Conservation (phyloP, 2,797 vertebrate genomes). For the Orientallactaga sibirica region DNA sequence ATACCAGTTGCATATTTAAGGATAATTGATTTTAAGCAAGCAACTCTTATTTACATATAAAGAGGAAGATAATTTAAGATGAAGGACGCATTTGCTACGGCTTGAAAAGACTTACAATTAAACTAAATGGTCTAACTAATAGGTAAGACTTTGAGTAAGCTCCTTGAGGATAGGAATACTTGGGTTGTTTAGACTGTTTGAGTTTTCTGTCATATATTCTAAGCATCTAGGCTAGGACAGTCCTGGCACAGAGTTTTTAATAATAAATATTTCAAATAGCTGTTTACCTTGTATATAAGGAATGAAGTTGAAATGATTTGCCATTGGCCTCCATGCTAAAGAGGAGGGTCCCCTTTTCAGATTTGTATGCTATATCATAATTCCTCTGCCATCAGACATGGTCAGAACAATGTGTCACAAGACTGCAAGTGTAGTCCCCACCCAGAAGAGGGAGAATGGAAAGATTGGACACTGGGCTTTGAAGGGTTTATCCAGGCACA, state of each 20-base stretch:
- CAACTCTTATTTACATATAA: constrained; percentile 24
- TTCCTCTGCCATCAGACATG: neutral
- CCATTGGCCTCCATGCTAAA: neutral
- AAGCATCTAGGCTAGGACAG: neutral
- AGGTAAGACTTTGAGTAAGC: neutral
- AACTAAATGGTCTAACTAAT: neutral
- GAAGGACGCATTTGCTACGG: neutral
- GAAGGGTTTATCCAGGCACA: neutral
- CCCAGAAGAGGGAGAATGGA: neutral
- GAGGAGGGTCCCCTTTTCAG: no score
- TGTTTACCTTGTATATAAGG: neutral
- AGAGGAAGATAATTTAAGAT: neutral
- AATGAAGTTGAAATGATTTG: neutral
- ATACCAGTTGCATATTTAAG: constrained; percentile 24
- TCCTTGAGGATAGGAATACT: neutral
- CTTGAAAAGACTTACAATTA: neutral
- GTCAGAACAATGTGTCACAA: neutral
- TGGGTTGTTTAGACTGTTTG: neutral
- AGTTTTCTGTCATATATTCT: neutral
- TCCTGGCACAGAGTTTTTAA: neutral
- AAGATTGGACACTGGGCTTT: neutral
- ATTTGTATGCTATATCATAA: no score
- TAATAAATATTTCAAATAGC: neutral
- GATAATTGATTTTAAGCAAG: constrained; percentile 15
- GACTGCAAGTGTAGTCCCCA: neutral